Base-by-base conservation (phyloP, 2,113 vertebrate species). In the Smithornis capensis region DNA sequence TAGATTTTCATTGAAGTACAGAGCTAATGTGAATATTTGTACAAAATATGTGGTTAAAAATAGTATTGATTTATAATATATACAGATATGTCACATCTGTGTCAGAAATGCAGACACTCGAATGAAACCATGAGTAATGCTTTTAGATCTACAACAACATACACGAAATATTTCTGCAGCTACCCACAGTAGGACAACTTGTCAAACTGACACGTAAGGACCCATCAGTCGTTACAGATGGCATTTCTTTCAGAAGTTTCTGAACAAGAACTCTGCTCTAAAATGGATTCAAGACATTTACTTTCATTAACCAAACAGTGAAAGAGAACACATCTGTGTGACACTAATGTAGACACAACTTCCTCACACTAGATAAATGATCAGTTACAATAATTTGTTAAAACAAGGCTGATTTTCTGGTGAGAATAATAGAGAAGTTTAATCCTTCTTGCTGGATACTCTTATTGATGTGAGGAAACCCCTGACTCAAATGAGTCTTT, bases 41-140 rank as follows among this genome's bases (percentile, higher is more conserved):
- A 98, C 98, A 98, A 98, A 98, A 98, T 97, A 96, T 83, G 97
- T 97, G 97, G 95, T 96, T 98, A 98, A 98, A 98, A 98, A 97
- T 97, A 98, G 97, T 97, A 97, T 97, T 97, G 97, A 97, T 98
- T 94, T 96, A 90, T 97, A 97, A 94, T 98, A 98, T 98, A 95
- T 98, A 98, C 97, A 98, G 97, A 97, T 97, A 97, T 97, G 97
- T 98, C 96, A 97, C 96, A 96, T 89, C 96, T 33, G 95, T 94
- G 97, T 97, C 97, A 96, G 97, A 95, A 97, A 95, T 86, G 96
- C 93, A 95, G 95, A 98, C 96, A 94, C 96, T 77, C 57, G 67
- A 87, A 97, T 92, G 95, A 95, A 90, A 95, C 90, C 87, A 92
- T 89, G 94, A 92, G 80, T 68, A 55, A 96, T 91, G 96, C 31